Percentiles rank a stretch among this genome's conserved stretches.
These are phyloP conservation scores for Drosophila greeni DNA, from an alignment of 2,888 invertebrate species.

Conservation along the genomic window DNA sequence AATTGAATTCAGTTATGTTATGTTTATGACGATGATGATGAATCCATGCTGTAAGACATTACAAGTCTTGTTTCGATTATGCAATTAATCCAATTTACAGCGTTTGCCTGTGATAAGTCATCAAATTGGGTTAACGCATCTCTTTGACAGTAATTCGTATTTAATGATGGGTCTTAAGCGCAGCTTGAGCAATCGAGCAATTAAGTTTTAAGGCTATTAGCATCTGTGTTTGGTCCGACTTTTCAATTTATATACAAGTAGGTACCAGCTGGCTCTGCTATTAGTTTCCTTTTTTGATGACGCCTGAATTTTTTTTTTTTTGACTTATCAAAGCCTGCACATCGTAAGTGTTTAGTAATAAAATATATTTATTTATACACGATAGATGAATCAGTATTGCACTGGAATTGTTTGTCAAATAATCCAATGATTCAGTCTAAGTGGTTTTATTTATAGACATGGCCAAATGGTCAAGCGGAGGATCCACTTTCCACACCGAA, in stretches of 20 bases:
- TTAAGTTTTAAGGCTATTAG: slow-evolving; percentile 3
- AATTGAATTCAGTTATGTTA: slow-evolving; percentile 32
- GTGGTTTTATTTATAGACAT: slow-evolving; percentile 8
- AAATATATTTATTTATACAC: slow-evolving; percentile 1
- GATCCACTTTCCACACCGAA: neutral
- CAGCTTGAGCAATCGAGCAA: slow-evolving; percentile 11
- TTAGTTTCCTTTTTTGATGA: slow-evolving; percentile 12
- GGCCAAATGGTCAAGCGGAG: slow-evolving; percentile 3
- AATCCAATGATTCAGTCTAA: neutral
- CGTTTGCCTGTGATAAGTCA: slow-evolving; percentile 35
- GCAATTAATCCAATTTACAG: slow-evolving; percentile 32
- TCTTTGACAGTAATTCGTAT: slow-evolving; percentile 25
- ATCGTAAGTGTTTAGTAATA: slow-evolving; percentile 12
- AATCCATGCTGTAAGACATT: slow-evolving; percentile 1
- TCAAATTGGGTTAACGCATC: slow-evolving; percentile 38
- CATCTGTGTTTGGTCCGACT: neutral
- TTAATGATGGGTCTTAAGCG: slow-evolving; percentile 25
- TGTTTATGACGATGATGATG: slow-evolving; percentile 8
- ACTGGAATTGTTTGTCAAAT: slow-evolving; percentile 5
- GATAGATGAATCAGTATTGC: slow-evolving; percentile 18
- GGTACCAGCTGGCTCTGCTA: slow-evolving; percentile 1
- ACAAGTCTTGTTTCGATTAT: slow-evolving; percentile 9
- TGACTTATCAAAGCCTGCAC: slow-evolving; percentile 10
- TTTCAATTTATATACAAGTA: neutral
- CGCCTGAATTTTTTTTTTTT: slow-evolving; percentile 1